These are phyloP conservation scores for Oreochromis tanganicae DNA, from an alignment of 2,113 vertebrate species.

Conservation along the genomic window DNA sequence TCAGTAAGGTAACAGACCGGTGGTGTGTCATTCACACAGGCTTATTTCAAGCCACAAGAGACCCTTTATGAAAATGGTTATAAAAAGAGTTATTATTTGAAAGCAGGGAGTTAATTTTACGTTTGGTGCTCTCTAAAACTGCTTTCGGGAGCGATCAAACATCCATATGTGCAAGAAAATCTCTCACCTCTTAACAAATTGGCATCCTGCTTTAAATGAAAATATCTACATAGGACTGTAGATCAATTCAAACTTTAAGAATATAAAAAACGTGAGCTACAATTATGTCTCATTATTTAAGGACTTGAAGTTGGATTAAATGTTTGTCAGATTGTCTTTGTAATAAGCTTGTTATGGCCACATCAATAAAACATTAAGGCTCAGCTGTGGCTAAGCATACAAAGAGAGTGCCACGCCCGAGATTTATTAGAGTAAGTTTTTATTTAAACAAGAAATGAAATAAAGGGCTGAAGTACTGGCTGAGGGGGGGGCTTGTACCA, in stretches of 20 bases:
- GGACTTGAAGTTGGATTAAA: neutral
- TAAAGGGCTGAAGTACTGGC: neutral
- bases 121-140: neutral
- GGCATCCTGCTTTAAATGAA: neutral
- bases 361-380: neutral
- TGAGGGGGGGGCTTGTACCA: neutral
- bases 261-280: neutral
- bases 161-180: neutral
- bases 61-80: neutral
- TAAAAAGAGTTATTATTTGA: neutral
- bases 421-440: neutral
- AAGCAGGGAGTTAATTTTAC: neutral
- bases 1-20: neutral
- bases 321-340: neutral
- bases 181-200: neutral
- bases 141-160: fast-evolving
- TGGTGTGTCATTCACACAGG: neutral
- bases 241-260: neutral
- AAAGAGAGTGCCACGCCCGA: neutral
- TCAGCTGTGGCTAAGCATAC: neutral
- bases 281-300: neutral
- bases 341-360: neutral
- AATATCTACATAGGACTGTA: neutral
- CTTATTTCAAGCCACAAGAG: neutral
- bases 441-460: neutral